phyloP scores from a whole-genome alignment of 1,140 invertebrate genomes.

The Psilanteris sp. region DNA sequence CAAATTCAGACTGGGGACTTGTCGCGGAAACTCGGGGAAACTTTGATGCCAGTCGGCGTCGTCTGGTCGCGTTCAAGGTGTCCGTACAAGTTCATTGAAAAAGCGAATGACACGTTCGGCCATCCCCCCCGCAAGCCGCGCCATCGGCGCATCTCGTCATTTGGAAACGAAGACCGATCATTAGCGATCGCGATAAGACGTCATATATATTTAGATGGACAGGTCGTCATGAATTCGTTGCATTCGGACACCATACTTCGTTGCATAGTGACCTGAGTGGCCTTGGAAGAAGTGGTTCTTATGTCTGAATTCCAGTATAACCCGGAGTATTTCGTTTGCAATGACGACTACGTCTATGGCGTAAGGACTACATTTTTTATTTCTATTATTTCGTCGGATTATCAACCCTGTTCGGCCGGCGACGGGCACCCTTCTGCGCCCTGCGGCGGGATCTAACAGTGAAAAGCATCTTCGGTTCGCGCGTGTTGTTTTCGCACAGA shows the following conservation, averaged over 20 bases:
- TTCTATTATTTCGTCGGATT: background rate
- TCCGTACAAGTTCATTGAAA: constrained; percentile 36
- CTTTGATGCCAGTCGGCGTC: constrained; percentile 39
- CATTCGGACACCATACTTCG: constrained; percentile 1
- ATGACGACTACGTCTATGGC: constrained; percentile 77
- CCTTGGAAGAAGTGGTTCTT: constrained; percentile 31
- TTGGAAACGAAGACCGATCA: constrained; percentile 2
- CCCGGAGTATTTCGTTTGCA: constrained; percentile 75
- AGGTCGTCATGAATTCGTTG: too few relatives aligned
- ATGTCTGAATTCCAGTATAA: constrained; percentile 70
- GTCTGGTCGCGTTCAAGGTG: constrained; percentile 45
- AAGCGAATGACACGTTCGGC: constrained; percentile 18
- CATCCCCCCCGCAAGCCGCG: background rate
- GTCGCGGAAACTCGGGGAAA: constrained; percentile 38
- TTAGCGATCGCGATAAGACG: constrained; percentile 1
- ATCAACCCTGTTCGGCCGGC: too few relatives aligned
- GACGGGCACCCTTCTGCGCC: too few relatives aligned
- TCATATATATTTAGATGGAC: constrained; percentile 8
- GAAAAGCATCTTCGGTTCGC: too few relatives aligned
- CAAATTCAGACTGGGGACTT: constrained; percentile 66
- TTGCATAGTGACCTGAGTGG: constrained; percentile 15
- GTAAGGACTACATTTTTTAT: constrained; percentile 29
- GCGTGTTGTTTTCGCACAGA: too few relatives aligned
- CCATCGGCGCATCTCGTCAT: constrained; percentile 3
- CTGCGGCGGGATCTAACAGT: too few relatives aligned